Conservation (phyloP, 1,140 invertebrate species). For the Drosophila tsacasi region DNA sequence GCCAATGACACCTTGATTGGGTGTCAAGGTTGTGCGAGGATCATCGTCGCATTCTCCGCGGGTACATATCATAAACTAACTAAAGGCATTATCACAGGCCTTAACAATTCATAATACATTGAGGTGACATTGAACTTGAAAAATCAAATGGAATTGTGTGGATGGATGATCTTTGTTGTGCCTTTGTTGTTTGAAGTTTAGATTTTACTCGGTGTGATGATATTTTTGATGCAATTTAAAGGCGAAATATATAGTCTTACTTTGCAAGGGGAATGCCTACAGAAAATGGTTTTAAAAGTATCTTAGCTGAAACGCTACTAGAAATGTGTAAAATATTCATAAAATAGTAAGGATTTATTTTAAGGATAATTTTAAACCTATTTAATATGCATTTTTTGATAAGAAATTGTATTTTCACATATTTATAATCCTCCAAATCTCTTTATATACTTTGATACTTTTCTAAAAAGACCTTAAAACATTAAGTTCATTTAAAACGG, state of each 20-base stretch:
- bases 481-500: not conserved
- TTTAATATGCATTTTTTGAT: no score
- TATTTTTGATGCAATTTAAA: conserved; percentile 23
- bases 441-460: not conserved
- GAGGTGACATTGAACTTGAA: conserved; percentile 79
- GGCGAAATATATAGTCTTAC: not conserved
- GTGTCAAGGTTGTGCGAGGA: conserved; percentile 72
- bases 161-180: not conserved
- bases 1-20: conserved; percentile 80
- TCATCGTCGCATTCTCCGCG: conserved; percentile 41
- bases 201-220: conserved; percentile 25
- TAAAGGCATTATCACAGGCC: conserved; percentile 48
- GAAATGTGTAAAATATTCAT: not conserved
- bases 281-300: not conserved
- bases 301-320: not conserved
- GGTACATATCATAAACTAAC: conserved; percentile 47
- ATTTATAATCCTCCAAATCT: not conserved
- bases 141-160: conserved; percentile 38
- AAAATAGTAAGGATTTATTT: not conserved
- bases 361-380: no score
- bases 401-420: not conserved
- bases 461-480: not conserved
- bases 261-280: not conserved
- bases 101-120: conserved; percentile 57
- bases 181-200: conserved; percentile 36